Base-by-base conservation (phyloP, 1,140 invertebrate genomes). In the Drosophila pseudoobscura region DNA sequence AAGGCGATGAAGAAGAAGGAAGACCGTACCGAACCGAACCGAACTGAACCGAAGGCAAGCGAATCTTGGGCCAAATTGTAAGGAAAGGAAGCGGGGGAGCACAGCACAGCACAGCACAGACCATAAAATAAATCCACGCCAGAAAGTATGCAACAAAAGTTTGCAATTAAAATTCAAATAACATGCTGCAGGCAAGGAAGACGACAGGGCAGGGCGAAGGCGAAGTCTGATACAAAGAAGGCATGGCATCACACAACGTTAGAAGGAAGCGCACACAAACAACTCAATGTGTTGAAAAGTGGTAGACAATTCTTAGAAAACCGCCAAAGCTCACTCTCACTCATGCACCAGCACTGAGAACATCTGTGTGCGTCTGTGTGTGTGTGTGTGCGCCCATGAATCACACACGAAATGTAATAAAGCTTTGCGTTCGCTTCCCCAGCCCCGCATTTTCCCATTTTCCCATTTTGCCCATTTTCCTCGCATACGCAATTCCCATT, bases 151-250 rank as follows among this genome's bases (percentile, higher is more conserved):
- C 80, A 89, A 85, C 75, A 85, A 89, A 78, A 76, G 75, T 85
- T 70, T 85, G 85, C 80, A 89, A 89, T 89, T 89, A 85, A 89
- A 89, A 89, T 89, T 82, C 85, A 90, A 89, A 89, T 87, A 89
- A 82, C 80, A 89, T 89, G 70, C 82, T 78, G 44, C 46, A 47
- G 54, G 35, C 39, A 26, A 17, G 44, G 44, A 35, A 20, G 20
- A 20, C 1, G 29, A 29, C 13, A 20, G 26, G 20, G 51, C 2
- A 47, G 26, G 15, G 22, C 44, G n/a, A 41, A 5, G 15, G 22
- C 44, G n/a, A 41, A 8, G 17, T 11, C 7, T 11, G 22, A 8
- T 15, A 43, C 17, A 9, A 3, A 2, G 8, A 29, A 43, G 51
- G 26, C 3, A 20, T 45, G 20, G 20, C 22, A 31, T 31, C 31